phyloP scores from a whole-genome alignment of 1,140 invertebrate genomes.

The Drusus annulatus region DNA sequence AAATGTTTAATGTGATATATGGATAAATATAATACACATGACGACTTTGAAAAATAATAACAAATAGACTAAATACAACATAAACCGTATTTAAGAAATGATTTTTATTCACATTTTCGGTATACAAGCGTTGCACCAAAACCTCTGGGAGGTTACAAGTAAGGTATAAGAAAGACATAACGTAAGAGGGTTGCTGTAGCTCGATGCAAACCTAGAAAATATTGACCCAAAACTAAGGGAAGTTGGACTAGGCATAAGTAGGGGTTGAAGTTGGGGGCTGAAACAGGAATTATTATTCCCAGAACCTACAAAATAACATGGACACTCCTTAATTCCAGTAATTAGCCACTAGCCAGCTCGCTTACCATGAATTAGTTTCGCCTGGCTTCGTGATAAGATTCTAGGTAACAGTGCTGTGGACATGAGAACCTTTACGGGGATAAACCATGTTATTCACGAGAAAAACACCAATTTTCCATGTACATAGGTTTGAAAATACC shows the following conservation, averaged over 20 bases:
- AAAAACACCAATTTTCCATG: no score
- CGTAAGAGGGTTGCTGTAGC: neutral
- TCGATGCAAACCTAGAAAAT: neutral
- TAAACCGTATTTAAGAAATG: neutral
- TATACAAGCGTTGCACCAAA: neutral
- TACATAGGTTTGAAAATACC: no score
- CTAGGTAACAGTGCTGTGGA: no score
- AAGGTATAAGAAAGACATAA: neutral
- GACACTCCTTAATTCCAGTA: neutral
- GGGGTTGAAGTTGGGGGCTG: no score
- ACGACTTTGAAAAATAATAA: no score
- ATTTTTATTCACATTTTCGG: neutral
- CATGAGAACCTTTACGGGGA: no score
- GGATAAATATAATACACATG: no score
- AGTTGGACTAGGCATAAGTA: neutral
- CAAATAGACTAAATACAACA: no score
- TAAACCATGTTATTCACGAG: no score
- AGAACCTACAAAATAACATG: no score
- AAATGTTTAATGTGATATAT: no score
- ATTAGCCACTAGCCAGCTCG: neutral
- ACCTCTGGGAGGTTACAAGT: neutral
- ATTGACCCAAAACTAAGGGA: neutral
- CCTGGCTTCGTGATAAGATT: neutral
- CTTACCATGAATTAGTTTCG: neutral
- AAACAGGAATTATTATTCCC: no score